A percentile compares a stretch with the other conserved stretches of the same genome.
Evolutionary conservation across 2,888 invertebrate species (phyloP).

Genomic region (Bombyx huttoni): DNA sequence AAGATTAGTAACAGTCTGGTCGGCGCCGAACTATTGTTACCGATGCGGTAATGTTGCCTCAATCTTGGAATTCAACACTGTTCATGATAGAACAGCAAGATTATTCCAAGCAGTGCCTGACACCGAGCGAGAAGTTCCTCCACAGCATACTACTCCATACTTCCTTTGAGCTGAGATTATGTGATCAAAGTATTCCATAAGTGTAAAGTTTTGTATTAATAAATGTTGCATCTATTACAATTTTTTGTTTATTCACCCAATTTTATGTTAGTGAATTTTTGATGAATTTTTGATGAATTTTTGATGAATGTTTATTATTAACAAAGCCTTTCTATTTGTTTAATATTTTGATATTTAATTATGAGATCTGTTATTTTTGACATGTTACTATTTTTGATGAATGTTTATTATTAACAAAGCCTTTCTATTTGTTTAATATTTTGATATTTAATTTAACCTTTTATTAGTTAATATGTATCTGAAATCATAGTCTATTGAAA

Average conservation of each 20-base stretch:
- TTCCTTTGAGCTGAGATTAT: conserved; percentile 80
- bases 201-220: conserved; percentile 44
- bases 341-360: not conserved
- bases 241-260: not conserved
- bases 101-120: conserved; percentile 97
- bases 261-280: not conserved
- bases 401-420: too few species aligned
- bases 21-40: conserved; percentile 99
- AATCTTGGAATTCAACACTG: conserved; percentile 89
- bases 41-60: conserved; percentile 99
- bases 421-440: too few species aligned
- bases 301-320: too few species aligned
- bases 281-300: too few species aligned
- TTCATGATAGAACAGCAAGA: conserved; percentile 83
- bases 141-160: conserved; percentile 94
- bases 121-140: conserved; percentile 92
- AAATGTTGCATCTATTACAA: conserved; percentile 37
- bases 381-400: too few species aligned
- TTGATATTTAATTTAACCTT: too few species aligned
- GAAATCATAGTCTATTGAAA: too few species aligned
- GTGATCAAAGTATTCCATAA: conserved; percentile 36
- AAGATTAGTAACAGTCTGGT: conserved; percentile 98
- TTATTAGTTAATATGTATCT: too few species aligned
- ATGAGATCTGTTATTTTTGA: too few species aligned
- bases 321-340: too few species aligned